These are phyloP conservation scores for Hedychridium roseum DNA, from an alignment of 2,888 invertebrate genomes.

Conservation along the genomic window DNA sequence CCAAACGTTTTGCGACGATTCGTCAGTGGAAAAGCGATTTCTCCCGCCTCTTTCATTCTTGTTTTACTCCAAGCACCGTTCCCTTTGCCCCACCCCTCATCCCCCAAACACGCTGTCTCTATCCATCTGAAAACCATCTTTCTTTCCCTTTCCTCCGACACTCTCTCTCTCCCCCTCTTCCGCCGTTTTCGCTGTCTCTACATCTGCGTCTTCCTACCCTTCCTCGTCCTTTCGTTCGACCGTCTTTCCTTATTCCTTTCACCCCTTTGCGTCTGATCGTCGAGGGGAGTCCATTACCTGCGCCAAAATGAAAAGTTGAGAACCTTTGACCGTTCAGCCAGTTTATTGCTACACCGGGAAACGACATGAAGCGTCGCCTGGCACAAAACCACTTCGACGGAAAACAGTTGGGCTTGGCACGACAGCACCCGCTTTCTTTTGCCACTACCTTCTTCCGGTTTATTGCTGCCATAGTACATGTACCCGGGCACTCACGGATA, in stretches of 20 bases:
- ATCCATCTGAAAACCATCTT: no score
- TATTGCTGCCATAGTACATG: constrained; percentile 31
- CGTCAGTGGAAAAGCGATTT: constrained; percentile 35
- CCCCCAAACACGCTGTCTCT: no score
- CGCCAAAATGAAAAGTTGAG: constrained; percentile 43
- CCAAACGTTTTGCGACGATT: constrained; percentile 18
- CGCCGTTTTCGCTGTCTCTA: constrained; percentile 1
- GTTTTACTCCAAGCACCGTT: constrained; percentile 16
- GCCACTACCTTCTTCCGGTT: constrained; percentile 29
- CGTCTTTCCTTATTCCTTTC: constrained; percentile 7
- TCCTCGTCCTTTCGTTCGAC: background rate
- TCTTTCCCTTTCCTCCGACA: constrained; percentile 4
- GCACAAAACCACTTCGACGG: constrained; percentile 54
- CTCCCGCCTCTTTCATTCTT: constrained; percentile 13
- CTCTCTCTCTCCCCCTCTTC: constrained; percentile 1
- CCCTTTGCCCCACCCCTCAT: background rate
- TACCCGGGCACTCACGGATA: background rate
- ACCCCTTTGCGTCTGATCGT: constrained; percentile 4
- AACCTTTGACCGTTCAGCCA: constrained; percentile 46
- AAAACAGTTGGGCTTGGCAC: constrained; percentile 55
- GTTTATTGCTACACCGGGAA: constrained; percentile 49
- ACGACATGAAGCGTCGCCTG: constrained; percentile 52
- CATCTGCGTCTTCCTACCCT: constrained; percentile 2
- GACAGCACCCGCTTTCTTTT: constrained; percentile 37
- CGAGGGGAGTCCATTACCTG: constrained; percentile 25